These are phyloP conservation scores for Chamaea fasciata DNA, from an alignment of 2,113 vertebrate genomes.

Conservation along the genomic window DNA sequence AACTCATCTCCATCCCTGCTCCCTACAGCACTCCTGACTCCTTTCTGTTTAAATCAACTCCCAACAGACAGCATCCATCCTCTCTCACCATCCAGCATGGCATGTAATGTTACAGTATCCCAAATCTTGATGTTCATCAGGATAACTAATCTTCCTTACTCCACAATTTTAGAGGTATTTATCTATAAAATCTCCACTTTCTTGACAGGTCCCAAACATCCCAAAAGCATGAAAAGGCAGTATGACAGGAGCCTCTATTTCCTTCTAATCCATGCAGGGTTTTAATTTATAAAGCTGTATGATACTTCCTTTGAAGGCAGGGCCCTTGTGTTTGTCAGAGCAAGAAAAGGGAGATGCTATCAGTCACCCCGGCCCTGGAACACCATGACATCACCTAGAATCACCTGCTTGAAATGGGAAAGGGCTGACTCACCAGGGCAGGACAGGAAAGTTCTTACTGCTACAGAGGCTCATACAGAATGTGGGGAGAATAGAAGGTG, in stretches of 20 bases:
- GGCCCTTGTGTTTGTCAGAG: neutral
- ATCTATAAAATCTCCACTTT: neutral
- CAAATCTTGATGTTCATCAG: neutral
- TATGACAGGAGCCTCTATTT: neutral
- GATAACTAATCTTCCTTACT: neutral
- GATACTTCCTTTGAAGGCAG: constrained; percentile 2
- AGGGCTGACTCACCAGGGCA: neutral
- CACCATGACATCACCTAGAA: constrained; percentile 5
- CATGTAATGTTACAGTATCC: neutral
- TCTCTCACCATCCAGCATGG: neutral
- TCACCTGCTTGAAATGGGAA: neutral
- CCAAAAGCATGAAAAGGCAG: neutral
- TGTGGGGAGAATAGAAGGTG: neutral
- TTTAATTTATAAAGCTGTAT: neutral
- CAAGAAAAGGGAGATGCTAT: constrained; percentile 21
- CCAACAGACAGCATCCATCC: neutral
- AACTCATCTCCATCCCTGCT: neutral
- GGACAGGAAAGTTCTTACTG: neutral
- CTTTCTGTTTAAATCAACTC: neutral
- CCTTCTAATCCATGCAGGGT: neutral
- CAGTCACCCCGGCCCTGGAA: neutral
- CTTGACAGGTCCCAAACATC: neutral
- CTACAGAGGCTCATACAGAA: neutral
- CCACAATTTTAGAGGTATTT: neutral
- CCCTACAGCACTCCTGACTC: neutral